Evolutionary conservation across 2,113 vertebrate genomes (phyloP), one percentile per base, ranked within the genome.

Genomic region (Archocentrus centrarchus): DNA sequence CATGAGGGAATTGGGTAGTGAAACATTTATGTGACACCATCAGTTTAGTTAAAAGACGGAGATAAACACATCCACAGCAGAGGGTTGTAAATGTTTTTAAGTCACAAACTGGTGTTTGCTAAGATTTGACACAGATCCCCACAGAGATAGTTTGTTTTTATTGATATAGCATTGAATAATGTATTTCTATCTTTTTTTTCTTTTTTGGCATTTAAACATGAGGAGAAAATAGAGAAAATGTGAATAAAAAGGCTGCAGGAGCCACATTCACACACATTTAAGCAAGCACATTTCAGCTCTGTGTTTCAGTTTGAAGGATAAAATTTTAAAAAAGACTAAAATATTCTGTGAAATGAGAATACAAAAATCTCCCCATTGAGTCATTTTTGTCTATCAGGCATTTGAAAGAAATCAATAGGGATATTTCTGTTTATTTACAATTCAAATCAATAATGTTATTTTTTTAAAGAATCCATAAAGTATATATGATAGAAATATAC

Each of bases 1-100:
- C 81, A 24, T 32, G 85, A 80, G 86, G 84, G 80, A 75, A 82
- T 75, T 27, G 59, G 66, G 58, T 53, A 13, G 79, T 89, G 79
- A 93, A 93, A 92, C 55, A 90, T 93, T 92, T n/a, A 93, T 93
- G 64, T 77, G 89, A 90, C 83, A 90, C 20, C 77, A 59, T 75
- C 63, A 39, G 82, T 87, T 88, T 80, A 88, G 89, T 92, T 86
- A 75, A 89, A 84, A 89, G 70, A 88, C 7, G 39, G 55, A 47
- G 75, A 59, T 53, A 6, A 77, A 66, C 81, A 83, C 84, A 89
- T 79, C 41, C 24, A 11, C 83, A 83, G 80, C 70, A 8, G 64
- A 81, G 63, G 20, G 37, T 84, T 15, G 55, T 62, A 24, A 76
- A 62, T 85, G 75, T 79, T 80, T 73, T 80, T 35, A 73, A 86